A percentile compares a stretch with the other conserved stretches of the same genome.
phyloP scores from a whole-genome alignment of 2,888 invertebrate species.

The Erebia palarica region DNA sequence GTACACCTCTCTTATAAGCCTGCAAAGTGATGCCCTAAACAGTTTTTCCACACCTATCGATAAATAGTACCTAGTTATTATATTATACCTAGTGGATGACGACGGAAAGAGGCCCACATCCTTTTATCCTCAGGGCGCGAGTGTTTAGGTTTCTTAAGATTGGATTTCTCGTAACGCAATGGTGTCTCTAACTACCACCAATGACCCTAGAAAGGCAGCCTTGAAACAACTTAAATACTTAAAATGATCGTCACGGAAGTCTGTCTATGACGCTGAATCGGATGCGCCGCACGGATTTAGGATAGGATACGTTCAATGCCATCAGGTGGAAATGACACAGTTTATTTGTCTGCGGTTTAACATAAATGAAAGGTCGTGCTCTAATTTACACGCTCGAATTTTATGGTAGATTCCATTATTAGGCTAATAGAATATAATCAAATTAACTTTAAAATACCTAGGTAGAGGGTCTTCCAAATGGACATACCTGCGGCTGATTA shows the following conservation, averaged over 20 bases:
- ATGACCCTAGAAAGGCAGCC: background rate
- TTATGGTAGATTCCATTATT: background rate
- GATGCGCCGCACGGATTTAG: constrained; percentile 22
- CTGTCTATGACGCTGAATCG: background rate
- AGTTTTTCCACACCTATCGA: no score
- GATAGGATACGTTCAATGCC: constrained; percentile 35
- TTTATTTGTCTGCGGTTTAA: constrained; percentile 24
- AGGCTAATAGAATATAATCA: background rate
- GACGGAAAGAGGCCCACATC: no score
- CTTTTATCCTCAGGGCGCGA: no score
- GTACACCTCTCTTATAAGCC: no score
- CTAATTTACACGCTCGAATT: constrained; percentile 4
- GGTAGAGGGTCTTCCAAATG: background rate
- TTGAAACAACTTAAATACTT: background rate
- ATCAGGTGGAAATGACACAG: constrained; percentile 35
- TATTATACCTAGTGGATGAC: no score
- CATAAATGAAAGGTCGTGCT: constrained; percentile 29
- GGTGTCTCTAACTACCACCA: background rate
- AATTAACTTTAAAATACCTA: background rate
- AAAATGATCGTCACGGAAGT: background rate
- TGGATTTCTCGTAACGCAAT: background rate
- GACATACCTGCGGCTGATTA: background rate
- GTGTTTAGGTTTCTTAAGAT: no score
- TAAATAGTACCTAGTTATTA: no score
- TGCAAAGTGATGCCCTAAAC: no score